These are phyloP conservation scores for Cotesia congregata DNA, from an alignment of 2,888 invertebrate genomes.

Conservation along the genomic window DNA sequence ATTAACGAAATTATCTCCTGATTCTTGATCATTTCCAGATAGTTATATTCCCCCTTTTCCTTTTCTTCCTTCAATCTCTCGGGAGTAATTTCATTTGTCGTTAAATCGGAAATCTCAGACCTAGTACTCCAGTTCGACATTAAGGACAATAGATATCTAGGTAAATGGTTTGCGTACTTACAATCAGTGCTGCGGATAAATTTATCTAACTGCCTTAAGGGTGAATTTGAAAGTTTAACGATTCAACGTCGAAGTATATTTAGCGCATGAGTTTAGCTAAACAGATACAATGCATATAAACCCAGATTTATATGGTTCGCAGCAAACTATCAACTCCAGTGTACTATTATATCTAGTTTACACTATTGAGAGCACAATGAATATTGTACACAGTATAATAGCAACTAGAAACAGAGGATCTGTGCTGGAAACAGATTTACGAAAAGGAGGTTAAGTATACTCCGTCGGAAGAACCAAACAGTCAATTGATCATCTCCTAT, in stretches of 20 bases:
- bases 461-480: conserved; percentile 41
- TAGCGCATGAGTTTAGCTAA: background rate
- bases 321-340: background rate
- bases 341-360: background rate
- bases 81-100: conserved; percentile 20
- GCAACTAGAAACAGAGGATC: conserved; percentile 18
- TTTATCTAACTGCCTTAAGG: background rate
- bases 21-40: background rate
- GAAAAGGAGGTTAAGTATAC: conserved; percentile 44
- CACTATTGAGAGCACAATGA: background rate
- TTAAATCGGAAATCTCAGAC: conserved; percentile 17
- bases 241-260: background rate
- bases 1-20: too few species aligned
- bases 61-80: background rate
- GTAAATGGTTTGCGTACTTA: background rate
- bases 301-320: too few species aligned
- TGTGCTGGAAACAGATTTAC: conserved; percentile 29
- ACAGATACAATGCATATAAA: background rate
- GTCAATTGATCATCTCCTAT: conserved; percentile 40
- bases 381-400: background rate
- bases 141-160: conserved; percentile 4
- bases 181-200: background rate
- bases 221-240: background rate
- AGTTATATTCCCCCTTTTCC: background rate
- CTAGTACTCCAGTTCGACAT: background rate